Evolutionary conservation across 2,888 invertebrate genomes (phyloP).

Genomic region (Lithophane leautieri): DNA sequence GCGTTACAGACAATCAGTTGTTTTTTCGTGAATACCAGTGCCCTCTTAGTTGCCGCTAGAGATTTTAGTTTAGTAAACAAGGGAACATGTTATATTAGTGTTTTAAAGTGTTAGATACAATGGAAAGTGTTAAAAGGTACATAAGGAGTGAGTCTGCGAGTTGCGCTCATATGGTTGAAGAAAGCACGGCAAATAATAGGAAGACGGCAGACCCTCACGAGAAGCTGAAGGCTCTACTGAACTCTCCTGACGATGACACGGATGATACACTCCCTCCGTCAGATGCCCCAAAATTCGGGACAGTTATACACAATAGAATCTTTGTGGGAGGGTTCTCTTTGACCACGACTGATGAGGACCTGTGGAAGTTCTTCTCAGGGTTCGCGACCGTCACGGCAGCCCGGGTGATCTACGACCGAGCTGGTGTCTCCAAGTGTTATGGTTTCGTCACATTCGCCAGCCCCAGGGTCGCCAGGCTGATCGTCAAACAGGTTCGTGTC

Average conservation of each 20-base stretch:
- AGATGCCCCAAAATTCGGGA: conserved; percentile 92
- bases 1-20: conserved; percentile 73
- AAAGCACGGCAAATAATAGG: conserved; percentile 81
- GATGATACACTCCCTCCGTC: conserved; percentile 86
- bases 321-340: conserved; percentile 99
- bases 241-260: conserved; percentile 85
- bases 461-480: conserved; percentile 87
- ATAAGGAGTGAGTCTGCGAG: conserved; percentile 88
- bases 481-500: conserved; percentile 87
- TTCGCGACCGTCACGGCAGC: conserved; percentile 97
- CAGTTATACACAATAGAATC: conserved; percentile 97
- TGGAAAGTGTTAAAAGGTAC: conserved; percentile 87
- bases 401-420: conserved; percentile 98
- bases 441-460: conserved; percentile 94
- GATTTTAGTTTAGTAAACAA: conserved; percentile 88
- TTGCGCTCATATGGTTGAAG: conserved; percentile 88
- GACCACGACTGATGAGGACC: conserved; percentile 97
- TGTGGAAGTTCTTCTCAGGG: conserved; percentile 97
- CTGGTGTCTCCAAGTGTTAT: conserved; percentile 98
- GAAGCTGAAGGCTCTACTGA: conserved; percentile 85
- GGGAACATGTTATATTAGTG: conserved; percentile 85
- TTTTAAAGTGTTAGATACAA: conserved; percentile 71
- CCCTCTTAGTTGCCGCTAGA: conserved; percentile 84
- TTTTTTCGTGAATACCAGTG: conserved; percentile 79
- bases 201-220: conserved; percentile 87